These are phyloP conservation scores for Mallotus villosus DNA, from an alignment of 2,797 vertebrate genomes.

Conservation along the genomic window DNA sequence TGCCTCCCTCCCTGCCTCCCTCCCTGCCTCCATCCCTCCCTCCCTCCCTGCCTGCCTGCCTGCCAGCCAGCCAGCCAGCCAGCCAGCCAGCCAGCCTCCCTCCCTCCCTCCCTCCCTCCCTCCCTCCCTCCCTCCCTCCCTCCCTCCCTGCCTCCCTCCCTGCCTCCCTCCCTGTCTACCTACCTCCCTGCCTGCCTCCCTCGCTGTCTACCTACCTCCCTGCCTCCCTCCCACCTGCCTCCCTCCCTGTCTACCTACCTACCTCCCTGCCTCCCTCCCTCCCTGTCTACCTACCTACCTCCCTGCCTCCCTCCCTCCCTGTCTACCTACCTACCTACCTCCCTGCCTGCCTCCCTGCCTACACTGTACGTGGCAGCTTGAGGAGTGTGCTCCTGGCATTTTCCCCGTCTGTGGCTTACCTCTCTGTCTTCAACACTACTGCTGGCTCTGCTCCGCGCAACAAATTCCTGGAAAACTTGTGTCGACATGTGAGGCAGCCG, in stretches of 20 bases:
- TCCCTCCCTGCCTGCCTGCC: conserved; percentile 15
- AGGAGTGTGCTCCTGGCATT: conserved; percentile 48
- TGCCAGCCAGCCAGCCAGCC: conserved; percentile 1
- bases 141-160: too few relatives aligned
- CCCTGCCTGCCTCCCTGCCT: conserved; percentile 33
- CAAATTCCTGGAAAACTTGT: conserved; percentile 82
- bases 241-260: too few relatives aligned
- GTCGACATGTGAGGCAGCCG: conserved; percentile 71
- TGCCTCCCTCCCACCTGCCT: too few relatives aligned
- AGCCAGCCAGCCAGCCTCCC: background rate
- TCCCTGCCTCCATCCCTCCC: background rate
- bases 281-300: too few relatives aligned
- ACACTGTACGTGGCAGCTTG: conserved; percentile 22
- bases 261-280: too few relatives aligned
- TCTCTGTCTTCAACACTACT: conserved; percentile 57
- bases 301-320: too few relatives aligned
- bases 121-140: background rate
- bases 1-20: too few relatives aligned
- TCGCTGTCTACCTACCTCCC: too few relatives aligned
- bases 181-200: too few relatives aligned
- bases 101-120: conserved; percentile 51
- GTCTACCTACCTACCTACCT: too few relatives aligned
- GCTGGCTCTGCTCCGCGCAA: conserved; percentile 58
- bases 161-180: too few relatives aligned
- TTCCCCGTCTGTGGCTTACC: conserved; percentile 55